Evolutionary conservation across 2,888 invertebrate species (phyloP).

Genomic region (Pantelozetes paolii): DNA sequence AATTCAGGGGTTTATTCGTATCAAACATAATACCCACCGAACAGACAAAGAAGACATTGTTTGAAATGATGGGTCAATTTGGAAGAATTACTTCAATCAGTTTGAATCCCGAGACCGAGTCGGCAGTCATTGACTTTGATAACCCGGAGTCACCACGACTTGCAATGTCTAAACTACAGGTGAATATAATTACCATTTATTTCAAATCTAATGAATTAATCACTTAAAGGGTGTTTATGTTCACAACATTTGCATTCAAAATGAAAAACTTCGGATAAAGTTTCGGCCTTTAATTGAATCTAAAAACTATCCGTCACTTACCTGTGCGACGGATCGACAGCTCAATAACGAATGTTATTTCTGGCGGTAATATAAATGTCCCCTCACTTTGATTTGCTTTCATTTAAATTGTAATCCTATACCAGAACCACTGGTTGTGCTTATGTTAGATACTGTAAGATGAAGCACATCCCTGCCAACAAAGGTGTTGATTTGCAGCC

Average conservation of each 20-base stretch:
- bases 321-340: neutral
- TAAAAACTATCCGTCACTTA: neutral
- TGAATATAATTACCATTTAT: neutral
- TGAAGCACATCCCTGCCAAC: conserved; percentile 53
- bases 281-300: neutral
- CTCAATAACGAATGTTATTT: conserved; percentile 54
- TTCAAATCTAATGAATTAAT: neutral
- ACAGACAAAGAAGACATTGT: neutral
- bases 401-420: too few species aligned
- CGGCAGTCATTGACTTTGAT: neutral
- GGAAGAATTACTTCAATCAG: neutral
- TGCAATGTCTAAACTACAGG: conserved; percentile 4
- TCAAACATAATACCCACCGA: neutral
- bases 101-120: neutral
- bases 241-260: neutral
- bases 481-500: conserved; percentile 55
- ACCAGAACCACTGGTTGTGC: conserved; percentile 56
- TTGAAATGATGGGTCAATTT: neutral
- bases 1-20: neutral
- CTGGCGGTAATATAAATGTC: too few species aligned
- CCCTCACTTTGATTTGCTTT: too few species aligned
- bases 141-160: neutral
- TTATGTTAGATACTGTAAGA: conserved; percentile 54
- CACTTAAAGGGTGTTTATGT: neutral
- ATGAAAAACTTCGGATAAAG: neutral